These are phyloP conservation scores for Megalurothrips usitatus DNA, from an alignment of 2,888 invertebrate genomes.

Conservation along the genomic window DNA sequence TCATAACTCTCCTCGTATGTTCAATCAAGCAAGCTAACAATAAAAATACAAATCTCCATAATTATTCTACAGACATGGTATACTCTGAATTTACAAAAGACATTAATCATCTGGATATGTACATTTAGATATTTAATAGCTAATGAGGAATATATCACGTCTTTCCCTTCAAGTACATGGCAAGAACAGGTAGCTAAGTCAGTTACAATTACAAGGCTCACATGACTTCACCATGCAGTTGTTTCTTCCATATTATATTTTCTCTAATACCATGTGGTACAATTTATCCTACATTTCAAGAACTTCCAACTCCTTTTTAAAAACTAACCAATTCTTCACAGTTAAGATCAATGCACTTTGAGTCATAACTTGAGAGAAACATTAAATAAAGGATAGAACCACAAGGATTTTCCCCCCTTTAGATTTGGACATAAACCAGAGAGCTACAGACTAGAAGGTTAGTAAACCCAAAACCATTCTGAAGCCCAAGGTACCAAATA, in stretches of 20 bases:
- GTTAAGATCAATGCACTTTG: too few relatives aligned
- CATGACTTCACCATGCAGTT: neutral
- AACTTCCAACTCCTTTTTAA: neutral
- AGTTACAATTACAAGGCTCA: neutral
- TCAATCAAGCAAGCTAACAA: too few relatives aligned
- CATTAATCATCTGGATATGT: neutral
- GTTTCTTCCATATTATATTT: neutral
- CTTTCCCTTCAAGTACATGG: constrained; percentile 9
- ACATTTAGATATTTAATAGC: neutral
- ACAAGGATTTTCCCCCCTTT: neutral
- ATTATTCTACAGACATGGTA: too few relatives aligned
- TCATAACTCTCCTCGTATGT: too few relatives aligned
- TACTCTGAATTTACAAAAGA: too few relatives aligned
- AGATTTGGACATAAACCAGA: neutral
- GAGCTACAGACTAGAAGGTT: constrained; percentile 12
- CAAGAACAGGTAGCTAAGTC: neutral
- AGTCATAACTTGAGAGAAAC: neutral
- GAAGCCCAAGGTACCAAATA: neutral
- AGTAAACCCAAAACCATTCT: constrained; percentile 15
- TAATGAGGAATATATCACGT: constrained; percentile 9
- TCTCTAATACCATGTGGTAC: too few relatives aligned
- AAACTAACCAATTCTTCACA: too few relatives aligned
- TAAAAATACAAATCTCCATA: too few relatives aligned
- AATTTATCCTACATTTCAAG: neutral
- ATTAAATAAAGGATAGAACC: neutral